These are phyloP conservation scores for Sphaeridia pumilis DNA, from an alignment of 2,888 invertebrate species.

Conservation along the genomic window DNA sequence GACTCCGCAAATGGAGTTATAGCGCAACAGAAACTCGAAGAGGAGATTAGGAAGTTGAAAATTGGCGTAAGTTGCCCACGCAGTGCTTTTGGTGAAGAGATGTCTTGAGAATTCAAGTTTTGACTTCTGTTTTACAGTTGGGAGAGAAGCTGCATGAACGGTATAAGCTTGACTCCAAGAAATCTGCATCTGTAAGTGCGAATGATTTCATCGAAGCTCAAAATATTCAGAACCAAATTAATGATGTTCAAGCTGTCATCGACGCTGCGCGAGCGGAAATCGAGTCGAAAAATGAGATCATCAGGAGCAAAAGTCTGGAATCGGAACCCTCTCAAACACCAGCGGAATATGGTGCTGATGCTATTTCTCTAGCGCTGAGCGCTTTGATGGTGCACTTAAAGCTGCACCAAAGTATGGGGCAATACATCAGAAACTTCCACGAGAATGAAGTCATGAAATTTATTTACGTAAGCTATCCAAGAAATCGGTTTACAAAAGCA, in stretches of 20 bases:
- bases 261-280: slow-evolving; percentile 2
- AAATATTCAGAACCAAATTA: slow-evolving; percentile 5
- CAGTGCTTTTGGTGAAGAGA: background rate
- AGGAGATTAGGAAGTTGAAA: slow-evolving; percentile 10
- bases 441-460: slow-evolving; percentile 8
- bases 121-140: slow-evolving; percentile 2
- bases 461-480: slow-evolving; percentile 14
- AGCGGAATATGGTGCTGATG: slow-evolving; percentile 2
- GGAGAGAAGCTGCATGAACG: slow-evolving; percentile 5
- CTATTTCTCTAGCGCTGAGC: slow-evolving; percentile 8
- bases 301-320: slow-evolving; percentile 1
- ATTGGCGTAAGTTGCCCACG: slow-evolving; percentile 5
- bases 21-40: slow-evolving; percentile 6
- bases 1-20: background rate
- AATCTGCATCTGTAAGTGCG: slow-evolving; percentile 5
- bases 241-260: slow-evolving; percentile 7
- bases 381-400: slow-evolving; percentile 10
- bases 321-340: slow-evolving; percentile 1
- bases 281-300: no score
- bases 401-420: slow-evolving; percentile 7
- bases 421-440: slow-evolving; percentile 12
- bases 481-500: background rate
- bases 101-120: background rate
- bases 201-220: slow-evolving; percentile 11
- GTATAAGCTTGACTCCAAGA: slow-evolving; percentile 6